These are phyloP conservation scores for Danio tinwini DNA, from an alignment of 2,797 vertebrate genomes.

Conservation along the genomic window DNA sequence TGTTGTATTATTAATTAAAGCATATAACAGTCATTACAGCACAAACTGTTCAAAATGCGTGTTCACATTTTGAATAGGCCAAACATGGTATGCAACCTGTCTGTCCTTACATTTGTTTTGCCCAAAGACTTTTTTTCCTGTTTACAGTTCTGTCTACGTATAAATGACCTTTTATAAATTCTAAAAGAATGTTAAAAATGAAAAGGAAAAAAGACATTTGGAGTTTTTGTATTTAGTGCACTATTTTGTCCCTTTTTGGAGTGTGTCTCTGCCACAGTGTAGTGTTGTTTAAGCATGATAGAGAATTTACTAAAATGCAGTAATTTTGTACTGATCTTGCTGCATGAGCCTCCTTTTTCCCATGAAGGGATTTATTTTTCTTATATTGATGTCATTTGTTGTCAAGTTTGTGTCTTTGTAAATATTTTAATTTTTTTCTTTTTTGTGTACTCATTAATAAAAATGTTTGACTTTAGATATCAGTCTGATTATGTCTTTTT, in stretches of 20 bases:
- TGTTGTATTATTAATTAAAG: not conserved
- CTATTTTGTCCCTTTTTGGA: conserved; percentile 25
- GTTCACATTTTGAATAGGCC: no score
- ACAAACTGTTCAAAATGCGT: not conserved
- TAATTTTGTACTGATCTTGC: conserved; percentile 14
- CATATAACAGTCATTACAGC: not conserved
- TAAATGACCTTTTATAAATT: not conserved
- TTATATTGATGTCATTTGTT: conserved; percentile 14
- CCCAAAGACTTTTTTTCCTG: conserved; percentile 28
- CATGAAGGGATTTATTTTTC: conserved; percentile 11
- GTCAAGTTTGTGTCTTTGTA: conserved; percentile 18
- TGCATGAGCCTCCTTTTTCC: not conserved
- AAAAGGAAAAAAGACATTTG: not conserved
- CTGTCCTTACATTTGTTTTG: not conserved
- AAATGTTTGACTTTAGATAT: not conserved
- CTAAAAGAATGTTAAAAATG: not conserved
- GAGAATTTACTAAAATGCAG: conserved; percentile 27
- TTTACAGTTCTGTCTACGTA: not conserved
- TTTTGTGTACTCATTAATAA: conserved; percentile 43
- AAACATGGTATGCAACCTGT: not conserved
- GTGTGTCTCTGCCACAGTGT: conserved; percentile 36
- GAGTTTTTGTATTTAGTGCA: conserved; percentile 14
- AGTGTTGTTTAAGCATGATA: conserved; percentile 17
- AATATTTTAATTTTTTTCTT: conserved; percentile 26
- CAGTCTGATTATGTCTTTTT: not conserved